Conservation (phyloP, 2,113 vertebrate genomes). For the Osmerus eperlanus region DNA sequence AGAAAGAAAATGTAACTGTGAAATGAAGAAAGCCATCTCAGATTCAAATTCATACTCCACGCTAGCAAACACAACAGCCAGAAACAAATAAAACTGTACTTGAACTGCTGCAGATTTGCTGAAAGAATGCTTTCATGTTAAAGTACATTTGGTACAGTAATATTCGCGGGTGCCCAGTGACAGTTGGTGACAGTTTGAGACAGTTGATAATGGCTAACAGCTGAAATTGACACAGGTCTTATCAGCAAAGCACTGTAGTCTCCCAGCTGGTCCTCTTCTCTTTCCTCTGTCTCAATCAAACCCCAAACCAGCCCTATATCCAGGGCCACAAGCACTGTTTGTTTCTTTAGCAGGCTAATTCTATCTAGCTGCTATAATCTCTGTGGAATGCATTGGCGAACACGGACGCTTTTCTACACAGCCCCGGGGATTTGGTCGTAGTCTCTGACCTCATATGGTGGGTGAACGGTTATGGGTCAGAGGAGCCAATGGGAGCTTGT, state of each 20-base stretch:
- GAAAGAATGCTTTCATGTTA: no score
- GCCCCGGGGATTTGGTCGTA: constrained; percentile 25
- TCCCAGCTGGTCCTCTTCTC: not conserved
- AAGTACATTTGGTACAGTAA: no score
- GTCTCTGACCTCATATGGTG: constrained; percentile 23
- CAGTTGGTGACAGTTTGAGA: not conserved
- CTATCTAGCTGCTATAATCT: constrained; percentile 46
- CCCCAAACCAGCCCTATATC: not conserved
- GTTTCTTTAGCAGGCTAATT: constrained; percentile 31
- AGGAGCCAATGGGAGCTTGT: not conserved
- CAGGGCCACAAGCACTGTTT: constrained; percentile 16
- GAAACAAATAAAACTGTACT: not conserved
- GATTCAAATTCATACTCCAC: no score
- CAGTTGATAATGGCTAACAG: not conserved
- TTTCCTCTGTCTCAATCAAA: not conserved
- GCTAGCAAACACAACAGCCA: not conserved
- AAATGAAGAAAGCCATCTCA: no score
- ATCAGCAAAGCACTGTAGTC: not conserved
- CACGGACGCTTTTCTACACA: constrained; percentile 35
- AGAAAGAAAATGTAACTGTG: no score
- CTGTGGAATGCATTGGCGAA: constrained; percentile 46
- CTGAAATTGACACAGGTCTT: no score
- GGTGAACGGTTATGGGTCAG: constrained; percentile 34
- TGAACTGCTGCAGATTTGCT: no score
- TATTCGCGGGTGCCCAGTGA: not conserved